Base-by-base conservation (phyloP, 2,113 vertebrate genomes). In the Aleadryas rufinucha region DNA sequence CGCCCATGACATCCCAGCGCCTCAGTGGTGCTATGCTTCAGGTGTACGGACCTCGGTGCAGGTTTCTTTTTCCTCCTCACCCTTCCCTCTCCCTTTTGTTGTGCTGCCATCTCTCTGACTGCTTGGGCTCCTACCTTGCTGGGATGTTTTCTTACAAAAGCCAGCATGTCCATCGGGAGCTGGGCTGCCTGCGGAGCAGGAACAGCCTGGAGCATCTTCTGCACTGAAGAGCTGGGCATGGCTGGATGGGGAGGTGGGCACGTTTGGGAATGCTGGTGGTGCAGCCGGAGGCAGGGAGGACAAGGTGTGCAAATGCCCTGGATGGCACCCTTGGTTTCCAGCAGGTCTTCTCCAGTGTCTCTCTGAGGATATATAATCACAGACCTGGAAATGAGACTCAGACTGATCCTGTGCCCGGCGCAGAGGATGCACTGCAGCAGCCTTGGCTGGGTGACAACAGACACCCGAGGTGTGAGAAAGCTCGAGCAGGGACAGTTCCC, bases 371-470 rank as follows among this genome's bases (percentile, higher is more conserved):
- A 4, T 52, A 2, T 11, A 45, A 69, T 47, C 45, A 18, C 52
- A 95, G 80, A 54, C 14, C 80, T 87, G 95, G 76, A 60, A 75
- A 68, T 0, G 13, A 94, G 70, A 31, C 81, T 68, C 27, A 16
- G 23, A n/a, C 63, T 47, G 54, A 28, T 71, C 41, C 52, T 53
- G 79, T 69, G 75, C 57, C 14, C 3, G 2, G 84, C 1, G 2
- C 91, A 56, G 83, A 78, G 80, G 72, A 68, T 91, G 84, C 70
- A 3, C 57, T 91, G 93, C 94, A 83, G 93, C 4, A 8, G 61
- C 52, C 52, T 90, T 78, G 95, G 86, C 94, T 90, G 1, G 1
- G 35, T 70, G 94, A 87, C 93, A 81, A 77, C 81, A 84, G 87
- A 22, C 80, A 57, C 64, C 69, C 2, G 1, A 54, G 63, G 60